These are phyloP conservation scores for Toxonevra muliebris DNA, from an alignment of 2,888 invertebrate species.

Conservation along the genomic window DNA sequence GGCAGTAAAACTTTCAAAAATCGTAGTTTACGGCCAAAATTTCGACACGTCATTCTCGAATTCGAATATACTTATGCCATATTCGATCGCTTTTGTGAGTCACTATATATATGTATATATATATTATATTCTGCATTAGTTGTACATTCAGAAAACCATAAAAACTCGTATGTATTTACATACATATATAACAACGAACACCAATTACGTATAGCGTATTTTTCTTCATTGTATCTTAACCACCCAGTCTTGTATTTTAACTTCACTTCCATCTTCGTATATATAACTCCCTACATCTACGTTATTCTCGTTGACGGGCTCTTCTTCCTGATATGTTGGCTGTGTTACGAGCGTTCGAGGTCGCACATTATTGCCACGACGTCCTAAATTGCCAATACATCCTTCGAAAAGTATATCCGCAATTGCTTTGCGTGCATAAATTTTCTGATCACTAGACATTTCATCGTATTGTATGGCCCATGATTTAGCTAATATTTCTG, in stretches of 20 bases:
- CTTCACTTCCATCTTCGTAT: constrained; percentile 20
- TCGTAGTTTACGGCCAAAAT: too few relatives aligned
- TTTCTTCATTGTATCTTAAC: constrained; percentile 1
- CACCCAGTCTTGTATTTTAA: constrained; percentile 25
- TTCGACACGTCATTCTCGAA: too few relatives aligned
- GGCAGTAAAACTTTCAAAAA: too few relatives aligned
- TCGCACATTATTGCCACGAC: neutral
- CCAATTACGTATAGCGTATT: too few relatives aligned
- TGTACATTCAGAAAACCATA: too few relatives aligned
- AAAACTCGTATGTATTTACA: too few relatives aligned
- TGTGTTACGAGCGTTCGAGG: too few relatives aligned
- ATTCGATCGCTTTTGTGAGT: too few relatives aligned
- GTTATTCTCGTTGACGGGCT: neutral
- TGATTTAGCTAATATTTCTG: constrained; percentile 55
- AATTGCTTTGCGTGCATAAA: constrained; percentile 57
- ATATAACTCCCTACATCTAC: constrained; percentile 16
- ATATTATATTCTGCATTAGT: too few relatives aligned
- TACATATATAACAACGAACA: too few relatives aligned
- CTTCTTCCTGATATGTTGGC: neutral
- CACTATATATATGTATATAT: too few relatives aligned
- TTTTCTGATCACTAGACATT: constrained; percentile 51
- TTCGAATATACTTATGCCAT: too few relatives aligned
- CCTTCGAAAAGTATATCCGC: constrained; percentile 58
- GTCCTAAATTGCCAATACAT: constrained; percentile 54
- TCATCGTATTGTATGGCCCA: constrained; percentile 60